Percentiles rank a stretch among this genome's conserved stretches.
These are phyloP conservation scores for Caradrina clavipalpis DNA, from an alignment of 2,888 invertebrate species.

Conservation along the genomic window DNA sequence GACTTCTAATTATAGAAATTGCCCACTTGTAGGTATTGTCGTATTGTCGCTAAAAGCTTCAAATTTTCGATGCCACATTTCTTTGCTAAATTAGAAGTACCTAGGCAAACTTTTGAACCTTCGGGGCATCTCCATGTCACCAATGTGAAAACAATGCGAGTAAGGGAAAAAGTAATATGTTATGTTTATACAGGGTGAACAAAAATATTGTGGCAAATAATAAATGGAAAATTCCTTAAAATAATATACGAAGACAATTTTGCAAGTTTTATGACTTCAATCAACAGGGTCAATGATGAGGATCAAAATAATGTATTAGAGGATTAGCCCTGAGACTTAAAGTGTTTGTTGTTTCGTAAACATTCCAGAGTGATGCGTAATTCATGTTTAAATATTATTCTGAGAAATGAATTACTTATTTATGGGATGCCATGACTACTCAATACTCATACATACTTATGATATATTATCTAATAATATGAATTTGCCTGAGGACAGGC, in stretches of 20 bases:
- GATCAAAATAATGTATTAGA: background rate
- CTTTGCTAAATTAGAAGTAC: background rate
- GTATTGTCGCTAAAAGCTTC: background rate
- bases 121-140: background rate
- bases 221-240: too few relatives aligned
- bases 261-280: background rate
- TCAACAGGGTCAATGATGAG: background rate
- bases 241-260: background rate
- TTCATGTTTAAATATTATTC: slow-evolving; percentile 22
- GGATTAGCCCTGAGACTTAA: too few relatives aligned
- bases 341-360: background rate
- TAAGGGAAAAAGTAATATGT: background rate
- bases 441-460: too few relatives aligned
- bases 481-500: too few relatives aligned
- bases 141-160: background rate
- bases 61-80: too few relatives aligned
- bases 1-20: background rate
- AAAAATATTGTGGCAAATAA: too few relatives aligned
- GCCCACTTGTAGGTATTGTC: background rate
- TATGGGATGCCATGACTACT: too few relatives aligned
- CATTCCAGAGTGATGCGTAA: slow-evolving; percentile 7
- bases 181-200: too few relatives aligned
- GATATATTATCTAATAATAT: too few relatives aligned
- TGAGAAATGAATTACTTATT: background rate
- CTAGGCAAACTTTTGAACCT: too few relatives aligned